Base-by-base conservation (phyloP, 2,888 invertebrate species). In the Acronicta alni region DNA sequence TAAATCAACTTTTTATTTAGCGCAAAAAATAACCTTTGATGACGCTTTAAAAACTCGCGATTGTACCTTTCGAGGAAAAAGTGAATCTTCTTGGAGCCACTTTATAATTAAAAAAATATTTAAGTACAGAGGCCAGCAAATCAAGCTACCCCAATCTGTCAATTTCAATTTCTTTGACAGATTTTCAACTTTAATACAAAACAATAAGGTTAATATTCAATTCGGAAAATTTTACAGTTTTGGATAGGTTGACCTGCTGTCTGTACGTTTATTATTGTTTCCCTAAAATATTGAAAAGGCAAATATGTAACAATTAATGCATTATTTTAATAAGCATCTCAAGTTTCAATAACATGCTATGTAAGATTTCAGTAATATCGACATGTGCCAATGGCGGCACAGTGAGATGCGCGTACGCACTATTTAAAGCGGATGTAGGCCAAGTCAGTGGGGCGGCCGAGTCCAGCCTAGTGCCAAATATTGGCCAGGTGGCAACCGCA, bases 391-490 rank as follows among this genome's bases (percentile, higher is more conserved):
- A 84, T 82, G 72, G 53, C 57, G 58, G 56, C 59, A 47, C 60
- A 43, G 60, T 42, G 57, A 52, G 66, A 57, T 81, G 80, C 85
- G 85, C 83, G 75, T 68, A 76, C 81, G 82, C 85, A 85, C 86
- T 88, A 88, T 89, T 88, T 85, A 81, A 81, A 81, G 76, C 77
- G 73, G 82, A 84, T 84, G 71, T 89, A 83, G 88, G 87, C 76
- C 88, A 84, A 89, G 89, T 89, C 89, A 89, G 83, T 89, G 81
- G 87, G 88, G 61, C 88, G 81, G 71, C 72, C 71, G 75, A 67
- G 74, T 72, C 74, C 77, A 70, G 61, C 54, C 65, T 73, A 75
- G 71, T 80, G 83, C 84, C 83, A 83, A 83, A 79, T 67, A 75
- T 67, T 69, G 72, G 72, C 83, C 87, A 87, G 86, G 83, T 87